These are phyloP conservation scores for Thalassarche chlororhynchos DNA, from an alignment of 2,113 vertebrate species.

Conservation along the genomic window DNA sequence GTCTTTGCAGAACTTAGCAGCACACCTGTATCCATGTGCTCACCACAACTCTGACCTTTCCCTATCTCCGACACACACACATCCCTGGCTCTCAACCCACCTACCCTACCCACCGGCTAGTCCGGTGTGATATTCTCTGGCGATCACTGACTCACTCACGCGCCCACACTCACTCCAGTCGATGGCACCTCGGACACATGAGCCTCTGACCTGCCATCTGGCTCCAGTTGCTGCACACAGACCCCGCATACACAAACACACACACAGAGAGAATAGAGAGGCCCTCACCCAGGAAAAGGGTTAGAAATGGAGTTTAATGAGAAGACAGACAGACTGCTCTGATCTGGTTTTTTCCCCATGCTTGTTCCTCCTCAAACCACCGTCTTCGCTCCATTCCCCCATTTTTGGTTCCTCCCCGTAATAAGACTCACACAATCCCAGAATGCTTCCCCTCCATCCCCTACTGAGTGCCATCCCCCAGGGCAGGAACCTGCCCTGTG, in stretches of 20 bases:
- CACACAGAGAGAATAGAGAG: neutral
- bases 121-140: fast-evolving
- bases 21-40: neutral
- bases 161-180: no score
- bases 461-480: neutral
- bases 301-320: neutral
- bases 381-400: fast-evolving
- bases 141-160: fast-evolving
- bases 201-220: neutral
- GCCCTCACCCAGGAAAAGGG: neutral
- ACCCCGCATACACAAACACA: neutral
- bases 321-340: neutral
- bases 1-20: neutral
- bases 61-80: neutral
- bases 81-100: neutral
- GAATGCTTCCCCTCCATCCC: neutral
- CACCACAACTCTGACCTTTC: neutral
- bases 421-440: neutral
- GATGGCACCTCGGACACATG: fast-evolving
- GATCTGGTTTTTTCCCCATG: neutral
- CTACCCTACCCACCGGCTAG: fast-evolving
- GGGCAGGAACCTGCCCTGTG: neutral
- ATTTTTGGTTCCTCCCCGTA: neutral
- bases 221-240: neutral
- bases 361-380: neutral